These are phyloP conservation scores for Eciton burchellii DNA, from an alignment of 1,140 invertebrate genomes.

Conservation along the genomic window DNA sequence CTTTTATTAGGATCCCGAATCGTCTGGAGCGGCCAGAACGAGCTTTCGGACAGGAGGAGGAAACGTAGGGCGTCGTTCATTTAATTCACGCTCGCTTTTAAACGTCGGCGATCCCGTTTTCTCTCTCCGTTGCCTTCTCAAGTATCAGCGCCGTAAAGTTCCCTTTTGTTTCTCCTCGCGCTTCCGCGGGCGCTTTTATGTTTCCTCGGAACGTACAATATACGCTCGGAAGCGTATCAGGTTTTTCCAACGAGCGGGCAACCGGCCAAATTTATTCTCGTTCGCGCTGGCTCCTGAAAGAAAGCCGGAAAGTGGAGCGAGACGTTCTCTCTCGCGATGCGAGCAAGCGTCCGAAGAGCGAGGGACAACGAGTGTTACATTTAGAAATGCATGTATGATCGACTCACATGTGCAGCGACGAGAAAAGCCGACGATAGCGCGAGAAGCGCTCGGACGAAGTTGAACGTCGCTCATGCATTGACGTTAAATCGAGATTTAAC, in stretches of 20 bases:
- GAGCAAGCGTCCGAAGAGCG: background rate
- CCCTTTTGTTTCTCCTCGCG: background rate
- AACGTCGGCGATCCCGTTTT: background rate
- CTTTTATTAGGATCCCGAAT: no score
- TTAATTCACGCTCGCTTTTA: background rate
- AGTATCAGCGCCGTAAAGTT: background rate
- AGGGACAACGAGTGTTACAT: background rate
- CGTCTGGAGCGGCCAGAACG: no score
- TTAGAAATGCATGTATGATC: background rate
- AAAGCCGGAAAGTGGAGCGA: constrained; percentile 46
- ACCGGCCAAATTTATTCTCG: constrained; percentile 41
- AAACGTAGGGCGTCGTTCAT: background rate
- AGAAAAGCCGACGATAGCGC: background rate
- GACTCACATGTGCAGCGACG: background rate
- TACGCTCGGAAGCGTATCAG: constrained; percentile 39
- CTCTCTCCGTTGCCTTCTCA: background rate
- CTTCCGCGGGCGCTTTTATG: background rate
- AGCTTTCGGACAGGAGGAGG: background rate
- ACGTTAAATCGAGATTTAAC: no score
- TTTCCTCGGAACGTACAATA: constrained; percentile 18
- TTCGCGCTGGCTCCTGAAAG: constrained; percentile 26
- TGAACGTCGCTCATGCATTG: no score
- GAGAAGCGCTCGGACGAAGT: background rate
- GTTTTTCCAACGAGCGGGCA: constrained; percentile 24
- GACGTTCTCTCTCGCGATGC: background rate